Conservation (phyloP, 2,888 invertebrate genomes). For the Agrochola circellaris region DNA sequence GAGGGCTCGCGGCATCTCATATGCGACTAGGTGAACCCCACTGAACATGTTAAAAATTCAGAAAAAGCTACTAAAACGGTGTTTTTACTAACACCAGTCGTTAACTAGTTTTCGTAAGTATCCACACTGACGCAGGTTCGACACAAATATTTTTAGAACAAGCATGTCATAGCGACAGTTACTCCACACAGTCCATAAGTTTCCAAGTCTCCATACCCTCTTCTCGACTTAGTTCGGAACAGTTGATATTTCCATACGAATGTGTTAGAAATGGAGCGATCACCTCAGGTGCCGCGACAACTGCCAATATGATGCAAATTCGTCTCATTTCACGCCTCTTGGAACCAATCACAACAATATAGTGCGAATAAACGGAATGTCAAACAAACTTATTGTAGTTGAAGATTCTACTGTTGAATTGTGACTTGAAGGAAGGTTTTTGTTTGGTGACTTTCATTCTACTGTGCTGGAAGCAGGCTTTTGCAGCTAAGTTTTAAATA, state of each 20-base stretch:
- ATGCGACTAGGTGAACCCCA: no score
- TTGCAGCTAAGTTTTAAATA: background rate
- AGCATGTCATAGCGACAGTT: background rate
- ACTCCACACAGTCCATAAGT: background rate
- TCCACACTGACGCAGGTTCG: slow-evolving; percentile 6
- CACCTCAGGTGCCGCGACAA: slow-evolving; percentile 54
- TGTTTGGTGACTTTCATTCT: slow-evolving; percentile 31
- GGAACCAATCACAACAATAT: slow-evolving; percentile 56
- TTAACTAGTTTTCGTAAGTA: slow-evolving; percentile 1
- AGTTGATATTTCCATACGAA: slow-evolving; percentile 65
- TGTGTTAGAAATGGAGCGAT: slow-evolving; percentile 61
- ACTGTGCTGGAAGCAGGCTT: slow-evolving; percentile 14
- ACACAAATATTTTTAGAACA: slow-evolving; percentile 16
- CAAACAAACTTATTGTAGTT: slow-evolving; percentile 58
- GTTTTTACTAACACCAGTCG: background rate
- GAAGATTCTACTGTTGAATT: slow-evolving; percentile 20
- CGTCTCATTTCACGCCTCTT: slow-evolving; percentile 58
- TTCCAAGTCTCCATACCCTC: slow-evolving; percentile 5
- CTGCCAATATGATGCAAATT: slow-evolving; percentile 73
- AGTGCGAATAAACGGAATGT: slow-evolving; percentile 55
- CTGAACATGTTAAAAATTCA: no score
- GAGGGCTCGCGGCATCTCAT: no score
- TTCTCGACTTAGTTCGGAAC: slow-evolving; percentile 33
- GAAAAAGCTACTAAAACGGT: background rate
- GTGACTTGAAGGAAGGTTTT: background rate